Evolutionary conservation across 1,140 invertebrate genomes (phyloP).

Genomic region (Eufriesea mexicana): DNA sequence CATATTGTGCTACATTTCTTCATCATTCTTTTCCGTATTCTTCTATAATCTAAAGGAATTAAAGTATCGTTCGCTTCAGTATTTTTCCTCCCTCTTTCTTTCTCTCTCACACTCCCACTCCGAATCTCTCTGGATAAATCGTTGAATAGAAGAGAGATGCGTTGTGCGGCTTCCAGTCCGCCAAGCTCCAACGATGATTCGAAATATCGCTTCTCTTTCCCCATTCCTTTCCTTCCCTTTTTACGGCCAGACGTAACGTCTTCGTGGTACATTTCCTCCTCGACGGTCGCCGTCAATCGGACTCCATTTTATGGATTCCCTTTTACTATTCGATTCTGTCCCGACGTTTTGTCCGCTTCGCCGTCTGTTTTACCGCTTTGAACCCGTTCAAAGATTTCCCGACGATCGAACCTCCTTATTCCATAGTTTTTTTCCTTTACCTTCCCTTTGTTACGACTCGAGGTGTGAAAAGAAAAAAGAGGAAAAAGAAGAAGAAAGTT

Average conservation of each 20-base stretch:
- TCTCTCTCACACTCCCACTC: neutral
- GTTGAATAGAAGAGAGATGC: neutral
- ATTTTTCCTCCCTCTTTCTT: neutral
- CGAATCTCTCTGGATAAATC: neutral
- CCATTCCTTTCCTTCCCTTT: neutral
- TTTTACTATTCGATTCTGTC: conserved; percentile 37
- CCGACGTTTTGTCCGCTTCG: conserved; percentile 10
- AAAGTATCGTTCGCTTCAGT: neutral
- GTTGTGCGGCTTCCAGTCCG: conserved; percentile 8
- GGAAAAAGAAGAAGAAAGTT: neutral
- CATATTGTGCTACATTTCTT: neutral
- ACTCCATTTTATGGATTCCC: conserved; percentile 51
- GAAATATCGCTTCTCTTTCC: conserved; percentile 15
- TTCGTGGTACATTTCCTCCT: conserved; percentile 44
- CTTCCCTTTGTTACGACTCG: neutral
- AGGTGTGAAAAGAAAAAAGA: conserved; percentile 1
- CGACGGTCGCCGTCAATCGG: conserved; percentile 14
- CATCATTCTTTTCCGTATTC: too few relatives aligned
- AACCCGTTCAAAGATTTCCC: conserved; percentile 26
- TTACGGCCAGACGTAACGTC: conserved; percentile 23
- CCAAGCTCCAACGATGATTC: conserved; percentile 11
- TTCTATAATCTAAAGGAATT: neutral
- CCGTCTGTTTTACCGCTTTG: conserved; percentile 32
- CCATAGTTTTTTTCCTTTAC: neutral
- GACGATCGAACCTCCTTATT: conserved; percentile 7